Evolutionary conservation across 2,888 invertebrate species (phyloP), one percentile per base, ranked within the genome.

Genomic region (Homarus gammarus): DNA sequence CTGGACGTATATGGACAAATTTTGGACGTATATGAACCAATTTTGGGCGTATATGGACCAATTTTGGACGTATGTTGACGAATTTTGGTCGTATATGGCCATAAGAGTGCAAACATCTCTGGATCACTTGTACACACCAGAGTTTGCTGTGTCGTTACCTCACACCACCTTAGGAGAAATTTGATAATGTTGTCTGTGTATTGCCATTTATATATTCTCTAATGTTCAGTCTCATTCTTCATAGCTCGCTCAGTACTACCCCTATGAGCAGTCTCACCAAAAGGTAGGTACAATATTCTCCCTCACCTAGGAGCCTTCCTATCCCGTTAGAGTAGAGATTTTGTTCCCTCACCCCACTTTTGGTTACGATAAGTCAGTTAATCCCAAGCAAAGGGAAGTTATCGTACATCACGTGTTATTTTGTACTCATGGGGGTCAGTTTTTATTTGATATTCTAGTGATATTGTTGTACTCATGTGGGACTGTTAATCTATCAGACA

Each of bases 181-280:
- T n/a, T 64, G n/a, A 22, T 64, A 64, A 64, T 64, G 64, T 3
- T 3, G 27, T 56, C 27, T 64, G 27, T 64, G 64, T 27, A 27
- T 27, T 64, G 27, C 27, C 12, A 64, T 64, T 15, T 27, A 64
- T 64, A 27, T 64, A n/a, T 38, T 81, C 81, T 81, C 81, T 81
- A 81, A 81, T 81, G 81, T 81, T n/a, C 81, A 81, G 81, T 81
- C 81, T 81, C 81, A 40, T 81, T 81, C 64, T 81, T 81, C 81
- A 64, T 81, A 81, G 81, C 81, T 61, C 81, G 81, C 81, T 81
- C 81, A 81, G 61, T 81, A 56, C 64, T 81, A 61, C 61, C 27
- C 61, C 33, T 64, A 27, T 61, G 81, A 81, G 38, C 81, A 56
- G 64, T 40, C 64, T 31, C 81, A 61, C 12, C 64, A 56, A 36